Evolutionary conservation across 2,888 invertebrate species (phyloP).

Genomic region (Eristalinus sepulchralis): DNA sequence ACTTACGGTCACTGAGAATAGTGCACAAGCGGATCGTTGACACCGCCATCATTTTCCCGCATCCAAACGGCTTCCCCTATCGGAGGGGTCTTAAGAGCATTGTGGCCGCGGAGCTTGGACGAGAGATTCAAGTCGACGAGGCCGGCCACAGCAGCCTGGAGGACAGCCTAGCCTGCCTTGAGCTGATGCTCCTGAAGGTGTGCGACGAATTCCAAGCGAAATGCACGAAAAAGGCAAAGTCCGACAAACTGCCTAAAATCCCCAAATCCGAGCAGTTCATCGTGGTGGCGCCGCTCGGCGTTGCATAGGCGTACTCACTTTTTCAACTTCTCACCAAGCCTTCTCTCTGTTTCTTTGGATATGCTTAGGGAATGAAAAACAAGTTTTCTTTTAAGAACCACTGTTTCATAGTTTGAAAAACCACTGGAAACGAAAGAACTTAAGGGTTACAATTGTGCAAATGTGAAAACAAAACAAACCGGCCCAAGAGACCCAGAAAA

Average conservation of each 20-base stretch:
- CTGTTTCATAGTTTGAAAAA: constrained; percentile 60
- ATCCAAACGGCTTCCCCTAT: constrained; percentile 90
- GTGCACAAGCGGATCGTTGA: constrained; percentile 93
- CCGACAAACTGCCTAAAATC: constrained; percentile 45
- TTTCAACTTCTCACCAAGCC: constrained; percentile 11
- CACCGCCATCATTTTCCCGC: constrained; percentile 94
- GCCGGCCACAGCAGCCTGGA: constrained; percentile 95
- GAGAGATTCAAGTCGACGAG: constrained; percentile 89
- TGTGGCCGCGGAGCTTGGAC: constrained; percentile 86
- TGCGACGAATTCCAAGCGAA: constrained; percentile 81
- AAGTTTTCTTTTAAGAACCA: constrained; percentile 50
- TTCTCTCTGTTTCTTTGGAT: constrained; percentile 42
- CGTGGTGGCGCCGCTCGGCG: constrained; percentile 32
- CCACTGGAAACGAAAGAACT: constrained; percentile 16
- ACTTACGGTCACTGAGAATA: constrained; percentile 92
- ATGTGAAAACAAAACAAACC: constrained; percentile 37
- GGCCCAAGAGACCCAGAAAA: constrained; percentile 18
- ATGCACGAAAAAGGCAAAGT: constrained; percentile 55
- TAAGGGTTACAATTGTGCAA: constrained; percentile 44
- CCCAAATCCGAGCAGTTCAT: constrained; percentile 60
- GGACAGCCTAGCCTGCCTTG: constrained; percentile 94
- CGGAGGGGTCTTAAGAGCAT: constrained; percentile 91
- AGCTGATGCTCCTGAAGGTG: constrained; percentile 91
- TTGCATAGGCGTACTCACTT: not conserved
- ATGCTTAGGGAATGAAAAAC: constrained; percentile 8